These are phyloP conservation scores for zebrafish (Danio rerio) DNA, from an alignment of 2,113 vertebrate species.

Conservation along the genomic window GRCz12tu NC_133184.1:48883001-48883500, in stretches of 20 bases:
- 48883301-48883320: background rate
- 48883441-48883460: too few relatives aligned
- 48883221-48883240: constrained; percentile 36
- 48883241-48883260: background rate
- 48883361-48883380: background rate
- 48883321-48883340: background rate
- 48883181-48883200: constrained; percentile 16
- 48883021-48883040: constrained; percentile 57
- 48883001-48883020: constrained; percentile 56
- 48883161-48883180: constrained; percentile 32
- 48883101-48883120: constrained; percentile 45
- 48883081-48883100: constrained; percentile 49
- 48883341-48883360: background rate
- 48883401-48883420: too few relatives aligned
- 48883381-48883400: too few relatives aligned
- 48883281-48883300: background rate
- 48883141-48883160: constrained; percentile 54
- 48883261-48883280: background rate
- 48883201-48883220: constrained; percentile 47
- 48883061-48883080: constrained; percentile 39
- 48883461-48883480: too few relatives aligned
- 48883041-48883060: constrained; percentile 46
- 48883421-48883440: too few relatives aligned
- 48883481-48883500: too few relatives aligned
- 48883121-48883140: constrained; percentile 28